Conservation (phyloP, 1,140 invertebrate species). For the Caenorhabditis briggsae region DNA sequence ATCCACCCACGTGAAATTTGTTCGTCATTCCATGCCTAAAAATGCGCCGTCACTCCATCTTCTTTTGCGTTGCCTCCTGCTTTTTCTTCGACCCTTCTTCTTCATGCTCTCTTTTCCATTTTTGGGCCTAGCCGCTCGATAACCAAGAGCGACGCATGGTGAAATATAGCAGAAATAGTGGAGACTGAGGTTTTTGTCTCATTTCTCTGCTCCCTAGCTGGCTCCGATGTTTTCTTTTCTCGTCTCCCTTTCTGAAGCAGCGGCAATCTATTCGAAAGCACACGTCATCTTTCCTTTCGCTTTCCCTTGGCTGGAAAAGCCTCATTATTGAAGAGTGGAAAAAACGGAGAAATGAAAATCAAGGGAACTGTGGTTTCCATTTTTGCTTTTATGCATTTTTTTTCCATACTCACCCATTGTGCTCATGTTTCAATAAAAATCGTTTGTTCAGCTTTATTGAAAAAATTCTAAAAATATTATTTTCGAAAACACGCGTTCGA, state of each 20-base stretch:
- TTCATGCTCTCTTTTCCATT: neutral
- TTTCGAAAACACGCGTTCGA: neutral
- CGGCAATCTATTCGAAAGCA: conserved; percentile 6
- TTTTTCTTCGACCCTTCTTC: neutral
- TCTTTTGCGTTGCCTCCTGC: too few relatives aligned
- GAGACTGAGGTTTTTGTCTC: neutral
- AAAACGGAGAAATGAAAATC: neutral
- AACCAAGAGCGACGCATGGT: conserved; percentile 19
- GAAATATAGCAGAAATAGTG: neutral
- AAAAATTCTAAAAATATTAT: neutral
- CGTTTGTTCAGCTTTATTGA: conserved; percentile 1
- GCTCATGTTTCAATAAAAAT: neutral
- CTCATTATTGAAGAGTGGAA: neutral
- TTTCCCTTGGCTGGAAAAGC: neutral
- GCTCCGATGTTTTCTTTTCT: conserved; percentile 21
- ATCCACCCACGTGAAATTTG: conserved; percentile 29
- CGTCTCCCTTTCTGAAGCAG: conserved; percentile 2
- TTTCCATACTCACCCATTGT: neutral
- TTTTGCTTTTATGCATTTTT: neutral
- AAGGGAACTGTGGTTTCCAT: neutral
- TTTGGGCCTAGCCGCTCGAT: neutral
- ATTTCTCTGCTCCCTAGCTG: conserved; percentile 13
- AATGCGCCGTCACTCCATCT: neutral
- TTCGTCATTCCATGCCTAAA: conserved; percentile 26
- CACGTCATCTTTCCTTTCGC: conserved; percentile 25